A percentile compares a stretch with the other conserved stretches of the same genome.
phyloP scores from a whole-genome alignment of 1,140 invertebrate genomes.

The Aleiodes sp. region DNA sequence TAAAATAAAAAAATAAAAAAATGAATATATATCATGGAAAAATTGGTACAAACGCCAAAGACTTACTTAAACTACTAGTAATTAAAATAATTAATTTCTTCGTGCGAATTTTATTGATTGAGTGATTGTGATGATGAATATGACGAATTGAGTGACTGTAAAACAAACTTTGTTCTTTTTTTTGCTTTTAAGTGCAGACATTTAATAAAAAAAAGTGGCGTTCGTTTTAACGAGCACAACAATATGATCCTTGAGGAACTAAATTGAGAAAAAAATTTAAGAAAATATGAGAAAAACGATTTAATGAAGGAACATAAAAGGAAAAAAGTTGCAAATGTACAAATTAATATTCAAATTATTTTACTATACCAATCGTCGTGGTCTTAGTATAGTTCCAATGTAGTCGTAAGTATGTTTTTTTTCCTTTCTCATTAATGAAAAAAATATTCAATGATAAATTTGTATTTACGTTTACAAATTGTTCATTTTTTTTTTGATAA shows the following conservation, averaged over 20 bases:
- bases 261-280: too few relatives aligned
- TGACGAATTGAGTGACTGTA: neutral
- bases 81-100: conserved; percentile 35
- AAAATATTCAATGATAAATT: conserved; percentile 8
- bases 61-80: conserved; percentile 51
- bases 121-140: neutral
- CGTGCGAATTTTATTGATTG: conserved; percentile 26
- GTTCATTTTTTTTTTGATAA: too few relatives aligned
- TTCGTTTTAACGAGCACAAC: too few relatives aligned
- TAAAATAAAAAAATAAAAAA: conserved; percentile 13
- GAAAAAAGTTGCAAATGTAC: conserved; percentile 51
- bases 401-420: conserved; percentile 1
- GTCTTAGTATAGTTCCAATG: neutral
- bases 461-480: neutral
- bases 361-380: conserved; percentile 38
- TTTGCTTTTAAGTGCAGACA: conserved; percentile 5
- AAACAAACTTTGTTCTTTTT: neutral
- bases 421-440: neutral
- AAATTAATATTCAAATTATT: conserved; percentile 51
- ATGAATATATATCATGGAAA: conserved; percentile 39
- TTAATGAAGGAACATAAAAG: conserved; percentile 44
- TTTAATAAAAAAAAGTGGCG: neutral
- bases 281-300: conserved; percentile 32
- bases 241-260: too few relatives aligned
- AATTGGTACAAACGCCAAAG: conserved; percentile 57